Percentiles rank a stretch among this genome's conserved stretches.
phyloP scores from a whole-genome alignment of 2,888 invertebrate genomes.

The Trachelus tabidus region DNA sequence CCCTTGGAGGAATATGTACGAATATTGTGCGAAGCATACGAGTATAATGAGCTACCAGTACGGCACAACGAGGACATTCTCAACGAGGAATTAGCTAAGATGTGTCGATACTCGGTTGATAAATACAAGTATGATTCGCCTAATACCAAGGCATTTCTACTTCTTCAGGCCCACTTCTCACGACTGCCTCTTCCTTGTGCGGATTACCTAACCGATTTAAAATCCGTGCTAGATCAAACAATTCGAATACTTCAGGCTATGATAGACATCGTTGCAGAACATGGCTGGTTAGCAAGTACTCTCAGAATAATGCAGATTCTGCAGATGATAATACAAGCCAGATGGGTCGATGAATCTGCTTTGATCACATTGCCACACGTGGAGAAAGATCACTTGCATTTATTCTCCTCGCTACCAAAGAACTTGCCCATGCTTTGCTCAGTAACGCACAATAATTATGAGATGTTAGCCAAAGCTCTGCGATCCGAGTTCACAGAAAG shows the following conservation, averaged over 20 bases:
- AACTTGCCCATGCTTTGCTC: slow-evolving; percentile 73
- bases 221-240: slow-evolving; percentile 96
- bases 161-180: slow-evolving; percentile 96
- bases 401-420: slow-evolving; percentile 65
- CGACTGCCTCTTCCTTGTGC: slow-evolving; percentile 85
- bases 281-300: slow-evolving; percentile 88
- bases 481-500: slow-evolving; percentile 74
- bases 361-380: slow-evolving; percentile 83
- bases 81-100: slow-evolving; percentile 89
- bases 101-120: slow-evolving; percentile 79
- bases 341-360: slow-evolving; percentile 83
- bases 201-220: slow-evolving; percentile 96
- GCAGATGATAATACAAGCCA: slow-evolving; percentile 92
- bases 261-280: slow-evolving; percentile 92
- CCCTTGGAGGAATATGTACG: slow-evolving; percentile 79
- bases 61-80: slow-evolving; percentile 96
- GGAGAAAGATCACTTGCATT: slow-evolving; percentile 73
- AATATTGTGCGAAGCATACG: slow-evolving; percentile 86
- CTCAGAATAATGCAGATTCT: slow-evolving; percentile 81
- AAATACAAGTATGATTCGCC: slow-evolving; percentile 86
- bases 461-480: slow-evolving; percentile 72
- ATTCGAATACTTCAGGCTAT: slow-evolving; percentile 95
- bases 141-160: slow-evolving; percentile 91
- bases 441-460: slow-evolving; percentile 70
- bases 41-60: slow-evolving; percentile 94